Percentiles rank a stretch among this genome's conserved stretches.
Evolutionary conservation across 2,888 invertebrate genomes (phyloP).

Genomic region (Elmis aenea): DNA sequence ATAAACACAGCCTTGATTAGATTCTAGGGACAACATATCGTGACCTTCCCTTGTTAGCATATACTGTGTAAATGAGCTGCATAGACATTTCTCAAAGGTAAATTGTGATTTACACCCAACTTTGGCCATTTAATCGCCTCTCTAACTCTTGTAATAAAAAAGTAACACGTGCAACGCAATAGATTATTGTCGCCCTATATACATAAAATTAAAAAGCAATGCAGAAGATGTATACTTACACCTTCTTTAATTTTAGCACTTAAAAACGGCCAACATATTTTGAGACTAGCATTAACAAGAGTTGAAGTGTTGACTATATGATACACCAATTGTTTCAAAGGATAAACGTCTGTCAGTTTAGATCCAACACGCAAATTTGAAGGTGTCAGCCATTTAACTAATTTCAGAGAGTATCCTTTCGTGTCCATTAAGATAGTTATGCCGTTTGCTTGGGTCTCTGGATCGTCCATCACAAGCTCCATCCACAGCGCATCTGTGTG

Average conservation of each 20-base stretch:
- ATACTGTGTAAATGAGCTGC: no score
- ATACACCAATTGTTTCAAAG: slow-evolving; percentile 34
- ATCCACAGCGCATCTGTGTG: slow-evolving; percentile 42
- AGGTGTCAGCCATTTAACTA: slow-evolving; percentile 40
- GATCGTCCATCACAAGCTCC: slow-evolving; percentile 38
- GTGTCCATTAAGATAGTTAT: slow-evolving; percentile 42
- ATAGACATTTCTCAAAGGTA: no score
- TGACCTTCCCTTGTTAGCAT: no score
- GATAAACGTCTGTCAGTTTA: slow-evolving; percentile 31
- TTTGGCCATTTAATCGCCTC: no score
- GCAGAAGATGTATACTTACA: slow-evolving; percentile 19
- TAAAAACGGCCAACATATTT: slow-evolving; percentile 39
- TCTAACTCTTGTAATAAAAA: no score
- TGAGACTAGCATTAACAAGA: slow-evolving; percentile 32
- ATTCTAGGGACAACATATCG: no score
- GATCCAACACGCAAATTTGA: slow-evolving; percentile 30
- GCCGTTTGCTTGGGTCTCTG: slow-evolving; percentile 37
- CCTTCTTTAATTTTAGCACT: slow-evolving; percentile 29
- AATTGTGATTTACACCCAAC: no score
- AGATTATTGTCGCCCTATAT: no score
- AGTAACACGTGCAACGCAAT: no score
- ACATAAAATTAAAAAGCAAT: no score
- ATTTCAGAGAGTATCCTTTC: slow-evolving; percentile 30
- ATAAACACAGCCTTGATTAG: no score
- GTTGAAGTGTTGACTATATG: slow-evolving; percentile 39